A percentile compares a stretch with the other conserved stretches of the same genome.
Conservation (phyloP, 2,888 invertebrate genomes). For the Slavum lentiscoides region DNA sequence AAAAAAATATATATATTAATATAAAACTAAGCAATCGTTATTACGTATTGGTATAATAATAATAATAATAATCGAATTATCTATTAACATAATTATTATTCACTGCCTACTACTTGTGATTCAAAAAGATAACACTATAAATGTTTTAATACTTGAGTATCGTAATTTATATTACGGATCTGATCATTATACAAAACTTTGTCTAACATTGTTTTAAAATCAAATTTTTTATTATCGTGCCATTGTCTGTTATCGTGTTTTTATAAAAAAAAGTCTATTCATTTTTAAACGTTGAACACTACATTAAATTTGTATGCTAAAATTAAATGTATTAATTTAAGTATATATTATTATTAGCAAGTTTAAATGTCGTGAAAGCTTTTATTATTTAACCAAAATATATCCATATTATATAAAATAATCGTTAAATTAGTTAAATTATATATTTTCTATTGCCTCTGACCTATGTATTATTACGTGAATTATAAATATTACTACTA, state of each 20-base stretch:
- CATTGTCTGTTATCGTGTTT: background rate
- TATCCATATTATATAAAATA: background rate
- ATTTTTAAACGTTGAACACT: background rate
- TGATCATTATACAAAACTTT: background rate
- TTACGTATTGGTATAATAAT: background rate
- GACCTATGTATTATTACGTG: slow-evolving; percentile 9
- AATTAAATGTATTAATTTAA: background rate
- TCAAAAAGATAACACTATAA: background rate
- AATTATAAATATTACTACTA: slow-evolving; percentile 9
- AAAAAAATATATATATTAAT: background rate
- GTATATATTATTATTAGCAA: background rate
- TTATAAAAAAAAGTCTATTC: background rate
- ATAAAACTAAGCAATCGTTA: background rate
- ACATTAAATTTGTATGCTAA: background rate
- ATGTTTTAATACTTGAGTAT: background rate
- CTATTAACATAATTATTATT: background rate
- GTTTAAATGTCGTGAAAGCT: background rate
- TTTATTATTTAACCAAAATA: background rate
- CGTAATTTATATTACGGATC: background rate
- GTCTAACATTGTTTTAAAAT: background rate
- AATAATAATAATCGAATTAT: background rate
- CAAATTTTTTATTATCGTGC: background rate
- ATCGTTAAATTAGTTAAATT: background rate
- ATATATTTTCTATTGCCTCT: slow-evolving; percentile 32
- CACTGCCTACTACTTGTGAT: slow-evolving; percentile 24